Evolutionary conservation across 2,888 invertebrate genomes (phyloP).

Genomic region (Archips crataeganus): DNA sequence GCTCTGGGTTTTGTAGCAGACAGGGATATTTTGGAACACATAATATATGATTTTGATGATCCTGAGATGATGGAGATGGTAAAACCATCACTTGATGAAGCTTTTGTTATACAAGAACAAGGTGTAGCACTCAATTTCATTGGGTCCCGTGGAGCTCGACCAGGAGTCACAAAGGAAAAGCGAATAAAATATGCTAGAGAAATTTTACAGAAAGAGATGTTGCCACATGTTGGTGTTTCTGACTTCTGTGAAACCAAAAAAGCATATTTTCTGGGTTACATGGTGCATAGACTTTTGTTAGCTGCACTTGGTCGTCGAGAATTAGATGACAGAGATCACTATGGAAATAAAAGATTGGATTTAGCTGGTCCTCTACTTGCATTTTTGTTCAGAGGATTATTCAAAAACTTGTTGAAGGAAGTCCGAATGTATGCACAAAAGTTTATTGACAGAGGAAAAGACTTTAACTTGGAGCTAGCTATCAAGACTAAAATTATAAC

Average conservation of each 20-base stretch:
- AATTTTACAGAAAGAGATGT: conserved; percentile 99
- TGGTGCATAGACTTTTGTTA: conserved; percentile 98
- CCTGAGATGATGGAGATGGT: conserved; percentile 99
- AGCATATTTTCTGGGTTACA: conserved; percentile 99
- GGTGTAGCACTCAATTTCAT: conserved; percentile 99
- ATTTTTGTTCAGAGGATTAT: conserved; percentile 98
- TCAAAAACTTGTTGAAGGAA: conserved; percentile 98
- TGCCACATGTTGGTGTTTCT: conserved; percentile 99
- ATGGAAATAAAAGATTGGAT: conserved; percentile 99
- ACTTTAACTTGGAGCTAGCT: conserved; percentile 98
- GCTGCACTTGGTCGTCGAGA: conserved; percentile 98
- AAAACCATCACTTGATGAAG: conserved; percentile 99
- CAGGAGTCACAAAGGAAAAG: conserved; percentile 99
- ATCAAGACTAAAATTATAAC: conserved; percentile 99
- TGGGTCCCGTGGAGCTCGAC: conserved; percentile 97
- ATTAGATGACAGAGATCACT: conserved; percentile 99
- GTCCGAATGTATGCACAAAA: conserved; percentile 99
- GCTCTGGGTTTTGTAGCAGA: conserved; percentile 99
- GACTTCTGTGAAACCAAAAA: conserved; percentile 99
- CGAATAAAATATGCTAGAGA: conserved; percentile 99
- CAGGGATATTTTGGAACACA: conserved; percentile 99
- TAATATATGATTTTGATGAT: conserved; percentile 99
- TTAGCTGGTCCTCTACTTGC: conserved; percentile 98
- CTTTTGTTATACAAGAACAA: conserved; percentile 99
- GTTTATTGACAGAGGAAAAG: conserved; percentile 99